Evolutionary conservation across 2,797 vertebrate species (phyloP), one percentile per base, ranked within the genome.

Genomic region (Momotus momota): DNA sequence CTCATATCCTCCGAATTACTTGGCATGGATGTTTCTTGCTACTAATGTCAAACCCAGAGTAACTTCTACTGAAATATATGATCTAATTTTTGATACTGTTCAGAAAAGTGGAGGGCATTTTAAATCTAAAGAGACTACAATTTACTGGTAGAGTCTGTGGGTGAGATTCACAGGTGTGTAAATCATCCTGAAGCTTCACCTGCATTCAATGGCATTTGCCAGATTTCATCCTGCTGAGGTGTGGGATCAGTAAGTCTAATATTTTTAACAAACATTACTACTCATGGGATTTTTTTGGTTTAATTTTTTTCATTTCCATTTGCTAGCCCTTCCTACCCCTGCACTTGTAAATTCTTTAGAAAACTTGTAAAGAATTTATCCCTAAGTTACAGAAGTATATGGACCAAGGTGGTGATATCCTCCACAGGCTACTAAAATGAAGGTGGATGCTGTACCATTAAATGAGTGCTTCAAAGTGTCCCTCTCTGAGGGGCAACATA

Each of bases 1-100:
- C 86, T 93, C 70, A 87, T 72, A 83, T 41, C 55, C 66, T 81
- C 70, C n/a, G n/a, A 93, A 70, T 21, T 91, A 75, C 64, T 71
- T 81, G 62, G 35, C 81, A 66, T 55, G 45, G 48, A 73, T 77
- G 4, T 81, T 81, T 69, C 93, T 90, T 88, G 38, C 8, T 69
- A 58, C 79, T 41, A 77, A 77, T 66, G 40, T 90, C 78, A 90
- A 72, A 72, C 22, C 12, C 20, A 41, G 60, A 81, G 48, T 72
- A 92, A 55, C 35, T 65, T 87, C 49, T 52, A 65, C 12, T 51
- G 79, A 84, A 92, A 81, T 46, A 64, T 1, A 31, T 12, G 6
- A 54, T 72, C 62, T 73, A 35, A 78, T 49, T 93, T 90, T 88
- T 85, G 4, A 73, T 58, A 33, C 14, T 46, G 6, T 64, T 84